phyloP scores from a whole-genome alignment of 2,113 vertebrate genomes.

The Rhabdomys dilectus region DNA sequence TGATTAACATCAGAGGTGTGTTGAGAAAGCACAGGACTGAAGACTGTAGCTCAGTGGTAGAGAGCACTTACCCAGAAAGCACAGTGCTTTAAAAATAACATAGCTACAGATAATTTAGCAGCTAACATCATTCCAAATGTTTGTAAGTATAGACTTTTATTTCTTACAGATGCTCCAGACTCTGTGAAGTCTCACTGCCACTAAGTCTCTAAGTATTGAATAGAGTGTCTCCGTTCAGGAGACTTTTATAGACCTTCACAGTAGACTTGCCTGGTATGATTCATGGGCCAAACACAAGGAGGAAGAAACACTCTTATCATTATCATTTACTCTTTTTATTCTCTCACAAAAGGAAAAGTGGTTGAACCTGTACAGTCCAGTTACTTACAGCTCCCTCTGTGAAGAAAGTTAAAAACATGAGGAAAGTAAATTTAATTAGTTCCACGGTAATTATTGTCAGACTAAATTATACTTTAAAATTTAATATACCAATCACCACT shows the following conservation, averaged over 20 bases:
- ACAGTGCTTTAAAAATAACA: not conserved
- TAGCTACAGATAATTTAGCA: not conserved
- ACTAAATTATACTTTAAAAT: conserved; percentile 75
- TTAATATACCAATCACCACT: conserved; percentile 66
- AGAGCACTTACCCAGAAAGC: not conserved
- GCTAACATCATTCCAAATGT: not conserved
- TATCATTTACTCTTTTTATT: not conserved
- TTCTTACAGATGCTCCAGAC: not conserved
- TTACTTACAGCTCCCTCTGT: conserved; percentile 32
- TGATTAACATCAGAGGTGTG: not conserved
- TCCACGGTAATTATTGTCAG: conserved; percentile 65
- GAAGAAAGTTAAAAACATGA: conserved; percentile 27
- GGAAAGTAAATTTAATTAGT: conserved; percentile 70
- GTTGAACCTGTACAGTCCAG: not conserved
- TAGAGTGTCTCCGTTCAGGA: not conserved
- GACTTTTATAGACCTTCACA: too few species aligned
- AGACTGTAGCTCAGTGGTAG: not conserved
- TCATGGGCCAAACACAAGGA: not conserved
- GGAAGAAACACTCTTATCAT: not conserved
- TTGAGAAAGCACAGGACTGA: not conserved
- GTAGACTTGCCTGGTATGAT: not conserved
- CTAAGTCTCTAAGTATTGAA: not conserved
- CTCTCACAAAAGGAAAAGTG: conserved; percentile 1
- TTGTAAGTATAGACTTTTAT: not conserved
- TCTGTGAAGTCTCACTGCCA: not conserved